phyloP scores from a whole-genome alignment of 2,113 vertebrate species.

The Apodemus sylvaticus region DNA sequence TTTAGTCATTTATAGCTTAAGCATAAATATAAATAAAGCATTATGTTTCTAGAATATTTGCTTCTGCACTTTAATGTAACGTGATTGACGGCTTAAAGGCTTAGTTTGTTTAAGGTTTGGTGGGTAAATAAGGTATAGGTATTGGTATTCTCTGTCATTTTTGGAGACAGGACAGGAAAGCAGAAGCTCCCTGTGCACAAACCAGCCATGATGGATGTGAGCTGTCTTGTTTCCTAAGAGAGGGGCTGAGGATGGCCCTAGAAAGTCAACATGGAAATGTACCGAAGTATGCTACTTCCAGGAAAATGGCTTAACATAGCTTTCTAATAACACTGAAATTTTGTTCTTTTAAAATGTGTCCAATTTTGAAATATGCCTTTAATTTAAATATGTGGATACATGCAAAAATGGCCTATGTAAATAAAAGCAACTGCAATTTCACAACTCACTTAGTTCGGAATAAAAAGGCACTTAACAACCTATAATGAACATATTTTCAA shows the following conservation, averaged over 20 bases:
- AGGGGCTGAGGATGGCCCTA: background rate
- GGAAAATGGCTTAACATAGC: conserved; percentile 64
- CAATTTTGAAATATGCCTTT: conserved; percentile 43
- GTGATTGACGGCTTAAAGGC: no score
- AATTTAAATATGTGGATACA: conserved; percentile 8
- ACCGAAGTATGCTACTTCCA: conserved; percentile 68
- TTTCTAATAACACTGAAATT: conserved; percentile 75
- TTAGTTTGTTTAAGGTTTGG: background rate
- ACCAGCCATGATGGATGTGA: background rate
- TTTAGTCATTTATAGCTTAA: conserved; percentile 15
- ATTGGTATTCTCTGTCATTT: no score
- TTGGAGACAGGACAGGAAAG: background rate
- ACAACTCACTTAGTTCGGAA: conserved; percentile 73
- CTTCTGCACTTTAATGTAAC: background rate
- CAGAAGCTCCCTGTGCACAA: background rate
- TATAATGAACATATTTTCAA: conserved; percentile 64
- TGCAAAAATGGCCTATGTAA: conserved; percentile 69
- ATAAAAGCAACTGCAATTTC: conserved; percentile 81
- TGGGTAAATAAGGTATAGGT: background rate
- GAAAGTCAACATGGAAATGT: conserved; percentile 73
- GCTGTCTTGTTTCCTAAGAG: background rate
- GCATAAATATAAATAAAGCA: background rate
- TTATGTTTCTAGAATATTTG: background rate
- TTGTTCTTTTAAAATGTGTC: conserved; percentile 65
- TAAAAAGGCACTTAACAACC: conserved; percentile 65